phyloP scores from a whole-genome alignment of 2,797 vertebrate genomes.

The Danionella dracula region DNA sequence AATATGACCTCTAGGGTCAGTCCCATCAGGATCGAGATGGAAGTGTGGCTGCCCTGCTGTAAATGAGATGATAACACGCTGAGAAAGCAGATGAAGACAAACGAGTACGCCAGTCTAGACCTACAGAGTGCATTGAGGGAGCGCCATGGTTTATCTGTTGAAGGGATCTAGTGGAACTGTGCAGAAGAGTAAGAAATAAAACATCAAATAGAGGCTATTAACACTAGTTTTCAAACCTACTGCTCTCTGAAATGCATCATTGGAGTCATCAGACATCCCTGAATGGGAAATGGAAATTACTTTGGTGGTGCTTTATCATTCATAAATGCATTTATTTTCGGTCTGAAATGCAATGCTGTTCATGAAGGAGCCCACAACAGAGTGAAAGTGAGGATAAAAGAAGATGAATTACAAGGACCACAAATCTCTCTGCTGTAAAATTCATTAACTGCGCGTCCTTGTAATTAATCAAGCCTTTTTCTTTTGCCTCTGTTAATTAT shows the following conservation, averaged over 20 bases:
- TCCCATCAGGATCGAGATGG: slow-evolving; percentile 21
- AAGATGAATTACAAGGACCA: slow-evolving; percentile 10
- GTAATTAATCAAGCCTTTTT: slow-evolving; percentile 25
- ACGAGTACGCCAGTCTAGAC: slow-evolving; percentile 13
- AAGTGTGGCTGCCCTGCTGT: slow-evolving; percentile 22
- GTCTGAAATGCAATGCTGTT: slow-evolving; percentile 18
- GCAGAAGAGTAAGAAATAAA: slow-evolving; percentile 7
- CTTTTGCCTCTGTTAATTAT: slow-evolving; percentile 18
- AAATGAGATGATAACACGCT: slow-evolving; percentile 30
- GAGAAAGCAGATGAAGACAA: slow-evolving; percentile 33
- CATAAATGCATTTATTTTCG: slow-evolving; percentile 26
- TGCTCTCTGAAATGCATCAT: neutral
- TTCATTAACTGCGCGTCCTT: slow-evolving; percentile 17
- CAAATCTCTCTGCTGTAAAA: slow-evolving; percentile 12
- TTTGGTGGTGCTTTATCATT: slow-evolving; percentile 15
- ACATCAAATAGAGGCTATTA: neutral
- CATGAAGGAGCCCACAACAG: neutral
- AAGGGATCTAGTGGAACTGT: neutral
- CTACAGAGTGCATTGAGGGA: neutral
- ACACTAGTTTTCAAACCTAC: neutral
- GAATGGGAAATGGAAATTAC: slow-evolving; percentile 17
- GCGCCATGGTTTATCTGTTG: neutral
- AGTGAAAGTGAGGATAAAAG: neutral
- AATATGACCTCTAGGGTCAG: slow-evolving; percentile 24
- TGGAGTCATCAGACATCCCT: neutral